Base-by-base conservation (phyloP, 1,140 invertebrate species). In the Drosophila fuyamai region DNA sequence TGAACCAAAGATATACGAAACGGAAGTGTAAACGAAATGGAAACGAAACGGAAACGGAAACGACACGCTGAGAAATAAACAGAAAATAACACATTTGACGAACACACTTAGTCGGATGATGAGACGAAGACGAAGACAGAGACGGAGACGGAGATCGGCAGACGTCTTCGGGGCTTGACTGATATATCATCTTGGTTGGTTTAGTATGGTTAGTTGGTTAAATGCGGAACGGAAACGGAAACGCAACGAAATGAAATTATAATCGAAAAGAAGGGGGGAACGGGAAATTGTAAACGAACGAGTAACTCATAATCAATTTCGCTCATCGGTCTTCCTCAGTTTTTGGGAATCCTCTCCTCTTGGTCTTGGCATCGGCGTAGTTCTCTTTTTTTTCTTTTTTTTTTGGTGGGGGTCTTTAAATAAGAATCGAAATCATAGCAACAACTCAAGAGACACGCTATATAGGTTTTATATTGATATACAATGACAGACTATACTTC, bases 161-260 rank as follows among this genome's bases (percentile, higher is more conserved):
- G 81, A 62, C 82, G 60, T 75, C 72, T 58, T 73, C 16, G 55
- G 60, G 60, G 16, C 23, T 62, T 81, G 58, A 63, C 47, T 67
- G 51, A 68, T 9, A 53, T 53, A 66, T 70, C 63, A 71, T 77
- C 53, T 66, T 81, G 53, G 38, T 76, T 88, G 66, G 62, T 89
- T 90, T 86, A 90, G 81, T 90, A 90, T 86, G 68, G 86, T 86
- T 85, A 86, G 86, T 90, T 88, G 63, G 75, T 83, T 84, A 84
- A 83, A 81, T 81, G 75, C 57, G 36, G 18, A 60, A 74, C 50
- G 65, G 18, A 66, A 65, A 75, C 56, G 36, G 50, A 76, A 79
- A 62, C 38, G 29, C 40, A 54, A 68, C 32, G 14, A 16, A 79
- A 62, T 16, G 44, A 8, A 44, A 56, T 12, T 13, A 57, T 48